These are phyloP conservation scores for fruit fly (Drosophila melanogaster) DNA, from an alignment of 1,140 invertebrate genomes.

Conservation along the genomic window Release_6_plus_ISO1_MT NT_037436.4:5469001-5469500, in stretches of 20 bases:
- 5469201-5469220: slow-evolving; percentile 55
- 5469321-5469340: slow-evolving; percentile 67
- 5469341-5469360: slow-evolving; percentile 82
- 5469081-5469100: background rate
- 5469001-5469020: no score
- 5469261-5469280: slow-evolving; percentile 27
- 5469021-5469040: no score
- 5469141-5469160: slow-evolving; percentile 75
- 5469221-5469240: slow-evolving; percentile 74
- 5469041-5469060: background rate
- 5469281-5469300: slow-evolving; percentile 16
- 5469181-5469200: slow-evolving; percentile 47
- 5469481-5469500: slow-evolving; percentile 66
- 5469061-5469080: background rate
- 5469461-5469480: slow-evolving; percentile 1
- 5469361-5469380: slow-evolving; percentile 82
- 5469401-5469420: slow-evolving; percentile 80
- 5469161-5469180: slow-evolving; percentile 60
- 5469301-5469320: slow-evolving; percentile 17
- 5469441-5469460: slow-evolving; percentile 22
- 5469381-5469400: slow-evolving; percentile 83
- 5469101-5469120: slow-evolving; percentile 19
- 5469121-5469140: slow-evolving; percentile 40
- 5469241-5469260: slow-evolving; percentile 51
- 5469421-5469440: slow-evolving; percentile 64